Evolutionary conservation across 92 coral and sea anemone genomes (phyloP).

Genomic region (Ricordea florida): DNA sequence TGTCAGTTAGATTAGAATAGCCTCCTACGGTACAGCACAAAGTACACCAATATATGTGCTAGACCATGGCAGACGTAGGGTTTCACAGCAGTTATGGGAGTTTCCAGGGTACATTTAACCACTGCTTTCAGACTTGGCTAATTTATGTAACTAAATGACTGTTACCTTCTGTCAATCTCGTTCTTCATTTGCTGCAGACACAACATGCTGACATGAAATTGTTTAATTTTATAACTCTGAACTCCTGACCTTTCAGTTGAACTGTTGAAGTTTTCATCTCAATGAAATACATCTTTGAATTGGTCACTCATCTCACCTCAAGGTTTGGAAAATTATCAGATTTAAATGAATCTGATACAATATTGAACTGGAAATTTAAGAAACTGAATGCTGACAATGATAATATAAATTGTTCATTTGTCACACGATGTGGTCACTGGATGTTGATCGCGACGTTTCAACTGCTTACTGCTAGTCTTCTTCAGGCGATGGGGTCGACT

Average conservation of each 20-base stretch:
- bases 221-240: constrained; percentile 35
- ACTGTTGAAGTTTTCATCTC: constrained; percentile 27
- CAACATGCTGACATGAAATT: constrained; percentile 40
- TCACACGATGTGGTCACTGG: too few species aligned
- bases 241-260: constrained; percentile 30
- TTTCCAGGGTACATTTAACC: constrained; percentile 31
- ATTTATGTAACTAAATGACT: constrained; percentile 16
- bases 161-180: constrained; percentile 34
- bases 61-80: constrained; percentile 19
- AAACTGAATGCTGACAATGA: too few species aligned
- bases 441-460: too few species aligned
- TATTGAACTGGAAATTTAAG: too few species aligned
- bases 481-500: too few species aligned
- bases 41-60: constrained; percentile 17
- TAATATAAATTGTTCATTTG: too few species aligned
- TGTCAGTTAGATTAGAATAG: too few species aligned
- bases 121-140: too few species aligned
- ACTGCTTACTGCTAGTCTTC: too few species aligned
- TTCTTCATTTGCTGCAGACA: constrained; percentile 39
- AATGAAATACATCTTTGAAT: constrained; percentile 26
- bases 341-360: too few species aligned
- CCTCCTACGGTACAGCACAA: neutral
- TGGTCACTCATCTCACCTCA: constrained; percentile 12
- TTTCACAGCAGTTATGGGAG: too few species aligned
- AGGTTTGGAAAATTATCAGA: too few species aligned